Percentiles rank a stretch among this genome's conserved stretches.
Evolutionary conservation across 2,113 vertebrate species (phyloP).

Genomic region (Caloenas nicobarica): DNA sequence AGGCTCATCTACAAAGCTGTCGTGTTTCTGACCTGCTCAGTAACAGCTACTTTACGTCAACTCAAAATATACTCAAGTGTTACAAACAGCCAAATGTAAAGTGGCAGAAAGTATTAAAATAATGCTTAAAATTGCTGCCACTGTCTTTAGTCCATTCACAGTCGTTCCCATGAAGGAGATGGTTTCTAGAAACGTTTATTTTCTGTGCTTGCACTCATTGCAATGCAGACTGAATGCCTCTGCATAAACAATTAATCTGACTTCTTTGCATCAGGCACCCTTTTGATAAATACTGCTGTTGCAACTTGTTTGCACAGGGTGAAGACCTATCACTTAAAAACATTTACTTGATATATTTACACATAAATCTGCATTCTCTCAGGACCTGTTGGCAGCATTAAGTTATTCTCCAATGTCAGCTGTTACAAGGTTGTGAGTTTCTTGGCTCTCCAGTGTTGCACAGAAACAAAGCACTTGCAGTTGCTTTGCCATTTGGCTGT

Average conservation of each 20-base stretch:
- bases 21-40: not conserved
- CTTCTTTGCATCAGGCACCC: slow-evolving; percentile 27
- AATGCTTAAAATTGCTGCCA: not conserved
- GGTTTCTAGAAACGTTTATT: slow-evolving; percentile 9
- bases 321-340: slow-evolving; percentile 64
- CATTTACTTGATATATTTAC: slow-evolving; percentile 58
- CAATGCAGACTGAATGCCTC: slow-evolving; percentile 40
- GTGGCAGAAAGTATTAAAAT: not conserved
- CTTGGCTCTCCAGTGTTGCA: not conserved
- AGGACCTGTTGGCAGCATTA: slow-evolving; percentile 40
- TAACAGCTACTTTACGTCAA: fast-evolving
- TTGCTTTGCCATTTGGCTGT: slow-evolving; percentile 54
- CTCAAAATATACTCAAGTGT: not conserved
- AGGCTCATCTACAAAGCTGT: not conserved
- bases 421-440: slow-evolving; percentile 52
- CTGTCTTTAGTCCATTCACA: not conserved
- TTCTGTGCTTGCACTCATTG: slow-evolving; percentile 9
- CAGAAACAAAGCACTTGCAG: slow-evolving; percentile 40
- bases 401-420: slow-evolving; percentile 55
- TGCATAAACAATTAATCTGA: slow-evolving; percentile 61
- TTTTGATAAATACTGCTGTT: slow-evolving; percentile 50
- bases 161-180: not conserved
- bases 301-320: slow-evolving; percentile 63
- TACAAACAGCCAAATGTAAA: not conserved
- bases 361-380: slow-evolving; percentile 58